Evolutionary conservation across 2,888 invertebrate genomes (phyloP), one percentile per base, ranked within the genome.

Genomic region (Phalangium opilio): DNA sequence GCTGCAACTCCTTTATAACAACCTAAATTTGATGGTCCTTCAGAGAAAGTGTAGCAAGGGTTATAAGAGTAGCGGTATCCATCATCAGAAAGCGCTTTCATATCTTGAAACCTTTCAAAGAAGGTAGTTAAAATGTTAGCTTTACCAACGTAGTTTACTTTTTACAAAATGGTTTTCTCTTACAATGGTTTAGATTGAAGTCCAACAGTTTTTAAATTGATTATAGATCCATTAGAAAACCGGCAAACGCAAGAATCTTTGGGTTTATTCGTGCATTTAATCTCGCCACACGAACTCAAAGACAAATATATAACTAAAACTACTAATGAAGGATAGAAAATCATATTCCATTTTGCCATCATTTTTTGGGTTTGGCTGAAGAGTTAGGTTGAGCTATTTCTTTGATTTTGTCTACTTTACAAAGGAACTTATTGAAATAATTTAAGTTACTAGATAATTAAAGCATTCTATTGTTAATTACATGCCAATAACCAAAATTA

Each of bases 141-240:
- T 7, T 27, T 27, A 27, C 8, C 8, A 27, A 27, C 27, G 8
- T 4, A 7, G 27, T 7, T 27, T 27, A 27, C n/a, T n/a, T n/a
- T n/a, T n/a, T 8, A 21, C 11, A 41, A 19, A 41, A 41, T 41
- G 27, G 27, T 27, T 7, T 11, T 18, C 18, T 21, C 42, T 44
- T 43, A 48, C 52, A 34, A 33, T 14, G 47, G 36, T 35, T 40
- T 15, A 19, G 45, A 20, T 17, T 36, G 34, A 27, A 18, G 14
- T 10, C 47, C 49, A 38, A 52, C 33, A 43, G 44, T 44, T n/a
- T 40, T 43, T 14, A 52, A 40, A 43, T 52, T 47, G 18, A 52
- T 48, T 12, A 48, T 18, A 36, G 49, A 49, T 21, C 49, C 48
- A 38, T 52, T 52, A 4, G 33, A 20, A 45, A 45, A 52, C 17